Base-by-base conservation (phyloP, 2,797 vertebrate genomes). In the Parambassis ranga region DNA sequence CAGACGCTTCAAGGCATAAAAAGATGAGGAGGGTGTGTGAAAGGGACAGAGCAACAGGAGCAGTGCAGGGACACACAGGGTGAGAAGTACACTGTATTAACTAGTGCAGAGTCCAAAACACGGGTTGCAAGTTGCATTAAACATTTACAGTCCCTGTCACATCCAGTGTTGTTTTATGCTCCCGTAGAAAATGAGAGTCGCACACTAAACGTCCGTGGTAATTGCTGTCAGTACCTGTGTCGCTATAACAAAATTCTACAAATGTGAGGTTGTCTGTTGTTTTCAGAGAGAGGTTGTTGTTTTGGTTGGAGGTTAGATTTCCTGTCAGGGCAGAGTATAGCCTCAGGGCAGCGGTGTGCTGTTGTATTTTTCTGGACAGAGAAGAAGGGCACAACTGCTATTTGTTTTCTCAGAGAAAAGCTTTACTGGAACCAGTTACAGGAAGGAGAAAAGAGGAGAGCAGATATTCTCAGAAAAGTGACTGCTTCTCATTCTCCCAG, bases 241-340 rank as follows among this genome's bases (percentile, higher is more conserved):
- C 53, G 16, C 4, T 24, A 1, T 2, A 3, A 28, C 27, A 22
- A 39, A 53, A 57, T n/a, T 18, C 46, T 52, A 65, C 58, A 64
- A 71, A 71, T 16, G 16, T 6, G 52, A 68, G 59, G 63, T 38
- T 44, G 47, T 41, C 53, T 76, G 20, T 81, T 86, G 73, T 75
- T 75, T 79, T 63, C 60, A 28, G 65, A 55, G 71, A 16, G 64
- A 65, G 67, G 72, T 66, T 75, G 77, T 77, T 87, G 79, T 83
- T 87, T 83, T 79, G 70, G 80, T 82, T 71, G 74, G 76, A 84
- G 79, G 86, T 87, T 87, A 87, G 83, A 87, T 87, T 89, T 90
- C 89, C 85, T 87, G 85, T 60, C 50, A 49, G 81, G 71, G 42
- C 66, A 76, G 70, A 82, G 76, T 50, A 7, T 58, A 57, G 82